Base-by-base conservation (phyloP, 2,888 invertebrate species). In the Kryphioiulus occultus region DNA sequence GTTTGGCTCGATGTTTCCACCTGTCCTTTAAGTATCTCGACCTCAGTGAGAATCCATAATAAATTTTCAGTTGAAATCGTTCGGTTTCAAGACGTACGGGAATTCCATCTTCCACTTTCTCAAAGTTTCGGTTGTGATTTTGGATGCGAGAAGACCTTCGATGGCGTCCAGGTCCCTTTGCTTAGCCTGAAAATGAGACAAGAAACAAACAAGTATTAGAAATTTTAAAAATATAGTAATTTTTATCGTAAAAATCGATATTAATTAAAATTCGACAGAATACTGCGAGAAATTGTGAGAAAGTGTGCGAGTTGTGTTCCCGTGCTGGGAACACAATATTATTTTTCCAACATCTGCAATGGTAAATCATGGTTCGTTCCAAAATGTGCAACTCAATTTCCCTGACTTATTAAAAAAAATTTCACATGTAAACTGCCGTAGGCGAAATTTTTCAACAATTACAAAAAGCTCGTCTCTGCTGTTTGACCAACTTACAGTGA, bases 141-240 rank as follows among this genome's bases (percentile, higher is more conserved):
- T 44, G 7, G 86, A 86, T 0, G 19, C 0, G 19, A 86, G 68
- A 19, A 88, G 26, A n/a, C 82, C 82, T 26, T 88, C 86, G 42
- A 88, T 88, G 82, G 88, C 86, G 9, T 78, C n/a, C 26, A 88
- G 26, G 22, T 88, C 88, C 39, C 78, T 85, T 88, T 88, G 86
- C 82, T 88, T 88, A 88, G 86, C 85, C 88, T 88, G 39, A 22
- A 86, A 88, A 22, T n/a, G 17, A 87, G 44, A 59, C 9, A 87
- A 44, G 5, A 9, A 9, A 7, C 9, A 19, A 10, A 7, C 15
- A 39, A 84, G 9, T 9, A 39, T 12, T 35, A 17, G 9, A 82
- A 42, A n/a, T 0, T n/a, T 78, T 42, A 1, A 42, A 42, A 15
- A 42, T 32, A 35, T 19, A n/a, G n/a, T n/a, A n/a, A n/a, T n/a